phyloP scores from a whole-genome alignment of 2,113 vertebrate species.

The Peromyscus californicus region DNA sequence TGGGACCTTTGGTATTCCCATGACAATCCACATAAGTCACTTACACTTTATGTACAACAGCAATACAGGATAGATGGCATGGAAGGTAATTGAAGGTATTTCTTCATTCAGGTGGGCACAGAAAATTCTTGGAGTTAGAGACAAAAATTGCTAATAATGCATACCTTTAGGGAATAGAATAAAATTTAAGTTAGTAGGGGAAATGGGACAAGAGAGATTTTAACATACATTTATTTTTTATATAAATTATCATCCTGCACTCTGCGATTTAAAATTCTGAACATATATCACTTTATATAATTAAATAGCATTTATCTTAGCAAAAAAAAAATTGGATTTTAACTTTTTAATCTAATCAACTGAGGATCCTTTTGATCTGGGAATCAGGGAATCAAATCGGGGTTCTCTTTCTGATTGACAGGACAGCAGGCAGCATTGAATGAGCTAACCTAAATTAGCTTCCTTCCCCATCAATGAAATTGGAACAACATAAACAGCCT shows the following conservation, averaged over 20 bases:
- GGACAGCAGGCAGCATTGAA: not conserved
- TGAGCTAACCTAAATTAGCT: conserved; percentile 24
- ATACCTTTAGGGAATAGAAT: not conserved
- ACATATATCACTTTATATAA: conserved; percentile 23
- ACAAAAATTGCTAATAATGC: not conserved
- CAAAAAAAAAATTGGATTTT: conserved; percentile 43
- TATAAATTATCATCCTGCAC: not conserved
- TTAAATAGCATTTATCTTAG: conserved; percentile 44
- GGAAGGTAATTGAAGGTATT: not conserved
- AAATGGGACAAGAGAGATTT: not conserved
- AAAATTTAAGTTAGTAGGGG: conserved; percentile 3
- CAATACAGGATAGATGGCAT: not conserved
- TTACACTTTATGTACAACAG: not conserved
- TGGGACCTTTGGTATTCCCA: not conserved
- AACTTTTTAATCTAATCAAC: conserved; percentile 60
- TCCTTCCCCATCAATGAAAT: conserved; percentile 41
- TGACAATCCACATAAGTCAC: not conserved
- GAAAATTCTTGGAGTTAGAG: not conserved
- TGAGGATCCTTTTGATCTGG: conserved; percentile 21
- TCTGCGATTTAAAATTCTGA: conserved; percentile 46
- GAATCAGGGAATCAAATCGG: conserved; percentile 30
- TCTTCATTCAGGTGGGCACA: not conserved
- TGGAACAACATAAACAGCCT: conserved; percentile 4
- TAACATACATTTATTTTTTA: not conserved
- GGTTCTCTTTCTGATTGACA: conserved; percentile 41